Percentiles rank a stretch among this genome's conserved stretches.
phyloP scores from a whole-genome alignment of 2,797 vertebrate genomes.

The Pelobates cultripes region DNA sequence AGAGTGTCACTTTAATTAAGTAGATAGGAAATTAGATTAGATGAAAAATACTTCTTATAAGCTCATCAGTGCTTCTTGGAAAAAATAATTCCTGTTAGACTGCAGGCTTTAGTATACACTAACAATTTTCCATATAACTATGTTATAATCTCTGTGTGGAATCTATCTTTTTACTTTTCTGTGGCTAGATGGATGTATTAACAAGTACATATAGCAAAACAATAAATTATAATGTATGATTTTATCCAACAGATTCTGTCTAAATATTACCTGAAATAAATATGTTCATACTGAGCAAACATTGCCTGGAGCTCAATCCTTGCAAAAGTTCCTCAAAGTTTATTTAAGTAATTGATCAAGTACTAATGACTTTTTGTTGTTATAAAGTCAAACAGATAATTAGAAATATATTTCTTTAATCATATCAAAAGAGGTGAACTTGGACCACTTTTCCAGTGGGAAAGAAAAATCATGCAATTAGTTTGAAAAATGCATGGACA shows the following conservation, averaged over 20 bases:
- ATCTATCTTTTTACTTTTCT: no score
- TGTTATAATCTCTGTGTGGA: no score
- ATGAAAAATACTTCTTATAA: no score
- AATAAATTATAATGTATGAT: no score
- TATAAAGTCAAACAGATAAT: slow-evolving; percentile 9
- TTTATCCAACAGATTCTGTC: not conserved
- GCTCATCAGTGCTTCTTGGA: no score
- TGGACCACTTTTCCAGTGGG: not conserved
- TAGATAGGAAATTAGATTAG: no score
- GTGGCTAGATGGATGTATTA: no score
- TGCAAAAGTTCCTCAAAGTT: not conserved
- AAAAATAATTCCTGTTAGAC: no score
- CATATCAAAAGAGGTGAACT: slow-evolving; percentile 9
- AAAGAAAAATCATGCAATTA: slow-evolving; percentile 28
- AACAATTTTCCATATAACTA: no score
- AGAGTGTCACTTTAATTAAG: no score
- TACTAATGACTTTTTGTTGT: not conserved
- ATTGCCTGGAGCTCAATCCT: not conserved
- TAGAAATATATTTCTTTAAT: slow-evolving; percentile 18
- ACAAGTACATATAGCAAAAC: no score
- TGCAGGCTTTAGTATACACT: no score
- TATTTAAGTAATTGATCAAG: slow-evolving; percentile 8
- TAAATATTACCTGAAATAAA: not conserved
- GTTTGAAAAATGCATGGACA: not conserved
- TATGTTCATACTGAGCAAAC: not conserved